Percentiles rank a stretch among this genome's conserved stretches.
These are phyloP conservation scores for Myotis pilosus DNA, from an alignment of 2,797 vertebrate species.

Conservation along the genomic window DNA sequence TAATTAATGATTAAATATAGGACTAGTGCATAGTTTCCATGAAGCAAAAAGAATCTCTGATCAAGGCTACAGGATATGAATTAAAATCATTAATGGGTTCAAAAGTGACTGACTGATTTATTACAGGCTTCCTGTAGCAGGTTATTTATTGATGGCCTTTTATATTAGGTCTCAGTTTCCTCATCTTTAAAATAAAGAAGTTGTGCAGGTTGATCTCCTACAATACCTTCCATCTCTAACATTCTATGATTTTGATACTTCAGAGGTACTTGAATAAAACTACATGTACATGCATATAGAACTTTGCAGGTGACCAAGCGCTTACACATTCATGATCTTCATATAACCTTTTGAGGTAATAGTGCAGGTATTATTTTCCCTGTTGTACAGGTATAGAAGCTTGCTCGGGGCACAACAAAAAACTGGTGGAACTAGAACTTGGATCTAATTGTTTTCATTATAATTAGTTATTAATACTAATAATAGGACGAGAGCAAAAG, in stretches of 20 bases:
- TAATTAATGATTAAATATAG: background rate
- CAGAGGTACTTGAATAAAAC: background rate
- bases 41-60: slow-evolving; percentile 11
- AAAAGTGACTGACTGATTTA: slow-evolving; percentile 21
- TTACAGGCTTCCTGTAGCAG: background rate
- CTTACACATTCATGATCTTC: background rate
- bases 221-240: background rate
- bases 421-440: background rate
- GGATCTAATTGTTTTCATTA: background rate
- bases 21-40: background rate
- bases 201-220: background rate
- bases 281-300: background rate
- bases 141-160: background rate
- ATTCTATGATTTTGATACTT: background rate
- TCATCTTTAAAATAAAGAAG: slow-evolving; percentile 26
- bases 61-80: background rate
- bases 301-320: background rate
- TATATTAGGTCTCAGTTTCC: background rate
- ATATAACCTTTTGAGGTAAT: background rate
- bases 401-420: background rate
- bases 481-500: background rate
- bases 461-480: background rate
- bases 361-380: background rate
- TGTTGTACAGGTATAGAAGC: background rate
- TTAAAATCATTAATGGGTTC: background rate